phyloP scores from a whole-genome alignment of 2,113 vertebrate species.

The Neofelis nebulosa region DNA sequence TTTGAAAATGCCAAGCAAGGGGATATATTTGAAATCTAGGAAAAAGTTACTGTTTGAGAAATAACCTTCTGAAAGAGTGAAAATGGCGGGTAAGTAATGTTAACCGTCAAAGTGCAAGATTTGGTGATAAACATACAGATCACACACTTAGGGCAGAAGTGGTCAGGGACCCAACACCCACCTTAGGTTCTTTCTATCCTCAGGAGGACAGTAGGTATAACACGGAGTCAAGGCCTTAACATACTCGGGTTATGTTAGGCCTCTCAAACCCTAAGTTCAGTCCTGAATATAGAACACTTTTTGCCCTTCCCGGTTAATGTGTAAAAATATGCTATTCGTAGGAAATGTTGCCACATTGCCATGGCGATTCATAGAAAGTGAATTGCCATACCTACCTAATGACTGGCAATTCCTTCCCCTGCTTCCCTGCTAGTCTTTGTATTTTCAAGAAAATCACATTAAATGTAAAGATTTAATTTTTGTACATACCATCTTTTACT shows the following conservation, averaged over 20 bases:
- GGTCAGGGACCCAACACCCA: not conserved
- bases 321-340: not conserved
- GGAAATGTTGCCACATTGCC: not conserved
- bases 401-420: not conserved
- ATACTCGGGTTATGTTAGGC: not conserved
- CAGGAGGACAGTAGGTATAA: not conserved
- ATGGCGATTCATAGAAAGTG: not conserved
- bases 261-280: not conserved
- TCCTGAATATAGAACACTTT: not conserved
- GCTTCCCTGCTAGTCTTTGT: not conserved
- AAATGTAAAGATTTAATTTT: not conserved
- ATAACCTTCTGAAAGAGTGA: constrained; percentile 94
- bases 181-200: not conserved
- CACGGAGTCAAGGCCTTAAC: not conserved
- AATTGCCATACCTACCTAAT: too few relatives aligned
- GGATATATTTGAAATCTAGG: constrained; percentile 94
- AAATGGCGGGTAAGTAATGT: constrained; percentile 92
- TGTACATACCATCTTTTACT: not conserved
- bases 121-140: not conserved
- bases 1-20: constrained; percentile 93
- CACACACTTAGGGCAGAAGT: not conserved
- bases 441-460: not conserved
- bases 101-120: not conserved
- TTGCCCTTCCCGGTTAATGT: not conserved
- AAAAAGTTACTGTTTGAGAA: constrained; percentile 91